A percentile compares a stretch with the other conserved stretches of the same genome.
Conservation (phyloP, 2,797 vertebrate species). For the Adelosebastes latens region DNA sequence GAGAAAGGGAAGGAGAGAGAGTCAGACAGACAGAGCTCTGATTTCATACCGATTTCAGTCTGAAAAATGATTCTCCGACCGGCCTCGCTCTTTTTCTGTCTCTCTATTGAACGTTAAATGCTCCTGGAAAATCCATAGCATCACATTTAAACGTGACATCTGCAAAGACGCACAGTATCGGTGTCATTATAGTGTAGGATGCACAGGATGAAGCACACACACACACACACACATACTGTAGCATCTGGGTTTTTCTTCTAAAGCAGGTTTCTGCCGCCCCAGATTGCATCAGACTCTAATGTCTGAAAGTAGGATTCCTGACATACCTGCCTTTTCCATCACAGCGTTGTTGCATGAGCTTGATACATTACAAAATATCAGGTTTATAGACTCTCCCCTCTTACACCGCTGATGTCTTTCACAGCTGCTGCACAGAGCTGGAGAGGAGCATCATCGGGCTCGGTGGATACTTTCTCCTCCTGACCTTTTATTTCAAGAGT, state of each 20-base stretch:
- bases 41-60: slow-evolving; percentile 71
- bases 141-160: slow-evolving; percentile 62
- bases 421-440: slow-evolving; percentile 55
- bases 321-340: slow-evolving; percentile 83
- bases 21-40: slow-evolving; percentile 69
- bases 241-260: slow-evolving; percentile 71
- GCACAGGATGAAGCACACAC: slow-evolving; percentile 52
- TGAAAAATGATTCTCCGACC: slow-evolving; percentile 49
- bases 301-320: slow-evolving; percentile 74
- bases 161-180: slow-evolving; percentile 62
- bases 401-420: slow-evolving; percentile 70
- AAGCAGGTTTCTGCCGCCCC: slow-evolving; percentile 46
- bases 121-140: slow-evolving; percentile 71
- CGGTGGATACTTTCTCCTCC: slow-evolving; percentile 24
- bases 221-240: slow-evolving; percentile 2
- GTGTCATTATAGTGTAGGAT: slow-evolving; percentile 65
- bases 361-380: slow-evolving; percentile 73
- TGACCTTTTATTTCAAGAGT: slow-evolving; percentile 6
- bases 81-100: background rate
- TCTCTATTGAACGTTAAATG: slow-evolving; percentile 37
- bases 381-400: slow-evolving; percentile 70
- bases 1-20: slow-evolving; percentile 26
- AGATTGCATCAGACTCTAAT: slow-evolving; percentile 73
- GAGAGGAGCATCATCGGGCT: slow-evolving; percentile 56
- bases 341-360: slow-evolving; percentile 67